phyloP scores from a whole-genome alignment of 2,888 invertebrate species.

The Eilema griseolum region DNA sequence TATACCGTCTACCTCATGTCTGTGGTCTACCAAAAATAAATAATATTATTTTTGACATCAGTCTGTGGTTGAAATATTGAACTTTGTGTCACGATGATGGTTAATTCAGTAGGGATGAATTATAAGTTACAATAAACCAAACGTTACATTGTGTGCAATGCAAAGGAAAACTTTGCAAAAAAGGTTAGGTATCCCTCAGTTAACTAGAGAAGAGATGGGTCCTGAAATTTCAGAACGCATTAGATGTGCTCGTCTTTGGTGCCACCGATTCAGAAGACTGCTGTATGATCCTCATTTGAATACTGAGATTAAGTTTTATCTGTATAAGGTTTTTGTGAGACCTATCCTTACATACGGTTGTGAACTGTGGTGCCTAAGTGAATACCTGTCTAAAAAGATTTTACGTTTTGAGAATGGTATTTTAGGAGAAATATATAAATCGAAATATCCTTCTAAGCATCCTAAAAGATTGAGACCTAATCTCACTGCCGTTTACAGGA shows the following conservation, averaged over 20 bases:
- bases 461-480: slow-evolving; percentile 57
- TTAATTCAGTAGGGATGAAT: neutral
- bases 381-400: slow-evolving; percentile 50
- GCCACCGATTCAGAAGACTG: slow-evolving; percentile 55
- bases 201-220: slow-evolving; percentile 48
- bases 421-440: slow-evolving; percentile 66
- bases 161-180: slow-evolving; percentile 24
- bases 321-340: slow-evolving; percentile 66
- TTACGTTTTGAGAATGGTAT: slow-evolving; percentile 60
- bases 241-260: slow-evolving; percentile 66
- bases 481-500: slow-evolving; percentile 52
- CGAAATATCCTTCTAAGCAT: slow-evolving; percentile 59
- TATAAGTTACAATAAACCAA: slow-evolving; percentile 3
- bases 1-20: neutral
- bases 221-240: slow-evolving; percentile 63
- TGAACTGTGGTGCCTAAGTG: slow-evolving; percentile 66
- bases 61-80: slow-evolving; percentile 8
- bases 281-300: slow-evolving; percentile 56
- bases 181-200: slow-evolving; percentile 52
- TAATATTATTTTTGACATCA: neutral
- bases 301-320: slow-evolving; percentile 57
- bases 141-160: slow-evolving; percentile 34
- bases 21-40: too few species aligned
- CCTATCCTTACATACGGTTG: slow-evolving; percentile 72
- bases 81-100: neutral